These are phyloP conservation scores for Montifringilla adamsi DNA, from an alignment of 2,113 vertebrate species.

Conservation along the genomic window DNA sequence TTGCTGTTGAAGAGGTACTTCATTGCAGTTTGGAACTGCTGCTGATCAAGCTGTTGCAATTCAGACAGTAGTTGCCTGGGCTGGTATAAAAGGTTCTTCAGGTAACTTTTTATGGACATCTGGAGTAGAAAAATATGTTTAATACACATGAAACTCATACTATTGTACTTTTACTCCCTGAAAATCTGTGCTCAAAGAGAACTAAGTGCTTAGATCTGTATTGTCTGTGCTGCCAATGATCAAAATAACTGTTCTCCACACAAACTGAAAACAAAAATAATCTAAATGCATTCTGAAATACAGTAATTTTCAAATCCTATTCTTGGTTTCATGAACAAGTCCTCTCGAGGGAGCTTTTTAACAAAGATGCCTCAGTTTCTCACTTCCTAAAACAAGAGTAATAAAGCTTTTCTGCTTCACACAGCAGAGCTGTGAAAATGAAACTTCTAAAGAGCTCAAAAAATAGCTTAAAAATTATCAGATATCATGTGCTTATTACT, in stretches of 20 bases:
- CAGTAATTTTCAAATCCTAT: neutral
- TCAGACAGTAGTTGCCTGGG: conserved; percentile 72
- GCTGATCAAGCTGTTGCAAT: conserved; percentile 64
- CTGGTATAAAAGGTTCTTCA: conserved; percentile 66
- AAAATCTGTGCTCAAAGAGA: neutral
- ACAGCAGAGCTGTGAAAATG: neutral
- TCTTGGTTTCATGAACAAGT: neutral
- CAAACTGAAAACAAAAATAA: conserved; percentile 7
- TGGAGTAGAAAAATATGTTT: conserved; percentile 2
- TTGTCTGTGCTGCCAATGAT: neutral
- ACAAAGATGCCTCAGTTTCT: neutral
- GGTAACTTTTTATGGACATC: conserved; percentile 69
- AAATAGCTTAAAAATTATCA: neutral
- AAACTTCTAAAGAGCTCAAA: neutral
- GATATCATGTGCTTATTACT: neutral
- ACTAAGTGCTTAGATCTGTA: neutral
- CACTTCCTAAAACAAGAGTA: neutral
- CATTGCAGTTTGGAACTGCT: conserved; percentile 73
- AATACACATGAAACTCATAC: neutral
- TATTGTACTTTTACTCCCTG: neutral
- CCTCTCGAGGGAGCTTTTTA: neutral
- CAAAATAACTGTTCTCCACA: neutral
- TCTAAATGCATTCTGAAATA: neutral
- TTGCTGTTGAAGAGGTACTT: conserved; percentile 70
- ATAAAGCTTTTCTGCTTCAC: conserved; percentile 1